A percentile compares a stretch with the other conserved stretches of the same genome.
Evolutionary conservation across 2,797 vertebrate genomes (phyloP).

Genomic region (Pseudochirops cupreus): DNA sequence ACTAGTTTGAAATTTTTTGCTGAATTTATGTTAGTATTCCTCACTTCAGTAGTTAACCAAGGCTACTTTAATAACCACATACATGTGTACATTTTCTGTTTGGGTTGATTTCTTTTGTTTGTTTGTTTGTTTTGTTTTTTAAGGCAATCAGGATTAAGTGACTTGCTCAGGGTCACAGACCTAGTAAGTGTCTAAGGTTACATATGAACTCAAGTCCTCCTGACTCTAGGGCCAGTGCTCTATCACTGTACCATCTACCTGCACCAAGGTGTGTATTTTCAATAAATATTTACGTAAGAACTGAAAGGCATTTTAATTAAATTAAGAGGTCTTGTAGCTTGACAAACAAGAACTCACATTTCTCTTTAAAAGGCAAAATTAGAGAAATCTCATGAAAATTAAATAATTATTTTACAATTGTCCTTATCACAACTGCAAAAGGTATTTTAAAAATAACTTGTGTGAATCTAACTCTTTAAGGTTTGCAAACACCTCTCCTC

Average conservation of each 20-base stretch:
- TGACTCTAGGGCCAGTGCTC: neutral
- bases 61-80: conserved; percentile 30
- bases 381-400: conserved; percentile 17
- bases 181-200: neutral
- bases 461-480: neutral
- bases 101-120: neutral
- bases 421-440: conserved; percentile 16
- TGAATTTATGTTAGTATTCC: conserved; percentile 33
- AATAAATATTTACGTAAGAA: neutral
- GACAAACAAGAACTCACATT: conserved; percentile 38
- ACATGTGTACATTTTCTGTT: neutral
- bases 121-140: neutral
- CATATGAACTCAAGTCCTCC: neutral
- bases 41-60: conserved; percentile 5
- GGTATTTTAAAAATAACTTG: neutral
- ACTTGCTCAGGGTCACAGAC: neutral
- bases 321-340: conserved; percentile 8
- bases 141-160: neutral
- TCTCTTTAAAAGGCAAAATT: conserved; percentile 21
- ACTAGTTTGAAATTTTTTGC: conserved; percentile 8
- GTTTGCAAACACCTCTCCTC: neutral
- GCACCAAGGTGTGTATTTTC: neutral
- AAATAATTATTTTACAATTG: conserved; percentile 13
- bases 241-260: neutral
- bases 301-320: neutral